Evolutionary conservation across 1,140 invertebrate species (phyloP).

Genomic region (Drosophila tani): DNA sequence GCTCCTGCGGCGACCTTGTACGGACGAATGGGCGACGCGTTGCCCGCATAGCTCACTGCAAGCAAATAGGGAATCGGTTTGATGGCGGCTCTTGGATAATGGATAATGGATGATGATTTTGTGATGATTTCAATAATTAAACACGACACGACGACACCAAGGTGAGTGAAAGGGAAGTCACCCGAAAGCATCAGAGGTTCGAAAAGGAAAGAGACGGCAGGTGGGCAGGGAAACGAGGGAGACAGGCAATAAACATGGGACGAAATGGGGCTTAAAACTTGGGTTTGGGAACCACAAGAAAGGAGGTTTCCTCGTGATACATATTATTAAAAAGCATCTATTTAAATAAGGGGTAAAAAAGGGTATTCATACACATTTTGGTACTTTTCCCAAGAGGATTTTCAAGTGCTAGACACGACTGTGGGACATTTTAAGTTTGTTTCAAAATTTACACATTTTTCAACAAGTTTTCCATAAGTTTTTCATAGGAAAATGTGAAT

Average conservation of each 20-base stretch:
- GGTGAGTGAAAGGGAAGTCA: conserved; percentile 1
- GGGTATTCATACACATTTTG: background rate
- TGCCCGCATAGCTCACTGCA: conserved; percentile 68
- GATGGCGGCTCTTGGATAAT: conserved; percentile 8
- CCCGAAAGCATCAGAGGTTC: too few relatives aligned
- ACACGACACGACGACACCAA: conserved; percentile 7
- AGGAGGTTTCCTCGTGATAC: too few relatives aligned
- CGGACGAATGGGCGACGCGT: conserved; percentile 32
- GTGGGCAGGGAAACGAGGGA: background rate
- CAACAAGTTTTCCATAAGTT: too few relatives aligned
- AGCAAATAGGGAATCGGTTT: conserved; percentile 28
- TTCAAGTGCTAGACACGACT: too few relatives aligned
- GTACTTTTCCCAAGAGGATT: too few relatives aligned
- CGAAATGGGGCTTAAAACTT: background rate
- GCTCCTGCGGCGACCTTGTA: conserved; percentile 28
- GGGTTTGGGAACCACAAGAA: background rate
- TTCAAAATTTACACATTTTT: too few relatives aligned
- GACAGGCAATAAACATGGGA: background rate
- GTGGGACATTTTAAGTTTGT: too few relatives aligned
- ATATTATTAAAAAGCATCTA: too few relatives aligned
- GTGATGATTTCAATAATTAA: conserved; percentile 3
- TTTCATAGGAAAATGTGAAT: too few relatives aligned
- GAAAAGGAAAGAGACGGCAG: conserved; percentile 1
- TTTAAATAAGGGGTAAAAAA: background rate
- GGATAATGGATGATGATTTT: background rate